Conservation (phyloP, 2,797 vertebrate genomes). For the Gallirallus australis region DNA sequence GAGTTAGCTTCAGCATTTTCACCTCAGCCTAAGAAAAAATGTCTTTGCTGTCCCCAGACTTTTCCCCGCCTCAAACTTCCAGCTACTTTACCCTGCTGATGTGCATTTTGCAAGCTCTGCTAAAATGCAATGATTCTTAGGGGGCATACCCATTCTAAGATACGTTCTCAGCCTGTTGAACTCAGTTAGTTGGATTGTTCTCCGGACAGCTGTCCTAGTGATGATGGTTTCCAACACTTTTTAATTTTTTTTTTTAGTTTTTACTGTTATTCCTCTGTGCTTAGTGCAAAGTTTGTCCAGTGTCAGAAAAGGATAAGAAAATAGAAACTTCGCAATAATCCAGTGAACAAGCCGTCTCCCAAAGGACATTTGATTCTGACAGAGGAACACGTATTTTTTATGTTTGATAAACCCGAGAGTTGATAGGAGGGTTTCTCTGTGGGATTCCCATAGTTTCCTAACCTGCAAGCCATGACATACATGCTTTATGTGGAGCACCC, state of each 20-base stretch:
- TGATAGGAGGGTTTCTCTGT: background rate
- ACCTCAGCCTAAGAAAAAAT: background rate
- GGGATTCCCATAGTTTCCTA: background rate
- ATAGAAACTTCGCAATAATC: background rate
- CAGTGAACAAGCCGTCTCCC: background rate
- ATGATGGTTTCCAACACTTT: background rate
- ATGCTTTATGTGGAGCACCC: background rate
- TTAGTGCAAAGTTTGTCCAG: background rate
- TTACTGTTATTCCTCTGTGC: background rate
- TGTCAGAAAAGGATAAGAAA: background rate
- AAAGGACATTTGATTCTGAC: background rate
- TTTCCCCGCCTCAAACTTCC: background rate
- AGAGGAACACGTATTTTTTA: background rate
- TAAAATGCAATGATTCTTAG: background rate
- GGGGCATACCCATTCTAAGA: background rate
- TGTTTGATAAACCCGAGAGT: background rate
- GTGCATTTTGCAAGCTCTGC: background rate
- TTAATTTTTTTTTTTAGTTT: background rate
- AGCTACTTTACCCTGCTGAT: background rate
- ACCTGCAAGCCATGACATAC: background rate
- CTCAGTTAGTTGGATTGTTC: background rate
- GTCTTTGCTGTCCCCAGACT: background rate
- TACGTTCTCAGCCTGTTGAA: background rate
- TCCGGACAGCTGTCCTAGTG: background rate
- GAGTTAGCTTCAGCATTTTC: background rate